Base-by-base conservation (phyloP, 2,113 vertebrate genomes). In the Ginglymostoma cirratum region DNA sequence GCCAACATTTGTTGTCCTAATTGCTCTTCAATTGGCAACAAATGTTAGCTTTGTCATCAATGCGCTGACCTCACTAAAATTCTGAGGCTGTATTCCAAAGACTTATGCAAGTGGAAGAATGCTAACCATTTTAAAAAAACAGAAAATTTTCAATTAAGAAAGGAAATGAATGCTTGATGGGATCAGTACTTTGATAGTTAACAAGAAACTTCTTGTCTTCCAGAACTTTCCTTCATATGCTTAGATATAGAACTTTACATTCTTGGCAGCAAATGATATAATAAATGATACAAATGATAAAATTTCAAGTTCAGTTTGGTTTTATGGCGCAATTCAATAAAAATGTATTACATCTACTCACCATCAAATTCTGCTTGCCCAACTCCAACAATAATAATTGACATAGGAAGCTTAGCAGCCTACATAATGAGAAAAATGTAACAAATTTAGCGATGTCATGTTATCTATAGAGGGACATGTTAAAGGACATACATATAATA, bases 371-470 rank as follows among this genome's bases (percentile, higher is more conserved):
- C 99, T 0, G 99, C 99, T 96, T 99, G 99, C 86, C 99, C 99
- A 14, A 99, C 99, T 89, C 99, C 99, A 80, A 99, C 97, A 83
- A 99, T 99, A 97, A 99, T 99, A 97, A 99, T 99, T 61, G 99
- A 99, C 99, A 99, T 99, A 76, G 99, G 99, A n/a, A 99, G 98
- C 96, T 98, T 98, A 96, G 99, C 99, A 67, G 98, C 99, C 99
- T 99, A 97, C 94, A 96, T 65, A 67, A 94, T 52, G 69, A 45
- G 94, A 72, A 95, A 95, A 38, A 38, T 19, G 45, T 30, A 76
- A 45, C 21, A 72, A 27, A 48, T 95, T 45, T 15, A 76, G 86
- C 55, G 48, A 30, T 61, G 27, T 48, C 48, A 55, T 52, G 24
- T 89, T 55, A 55, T 55, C 48, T 65, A 52, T n/a, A 65, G 87